Percentiles rank a stretch among this genome's conserved stretches.
Conservation (phyloP, 2,113 vertebrate genomes). For the Motacilla tschutschensis region DNA sequence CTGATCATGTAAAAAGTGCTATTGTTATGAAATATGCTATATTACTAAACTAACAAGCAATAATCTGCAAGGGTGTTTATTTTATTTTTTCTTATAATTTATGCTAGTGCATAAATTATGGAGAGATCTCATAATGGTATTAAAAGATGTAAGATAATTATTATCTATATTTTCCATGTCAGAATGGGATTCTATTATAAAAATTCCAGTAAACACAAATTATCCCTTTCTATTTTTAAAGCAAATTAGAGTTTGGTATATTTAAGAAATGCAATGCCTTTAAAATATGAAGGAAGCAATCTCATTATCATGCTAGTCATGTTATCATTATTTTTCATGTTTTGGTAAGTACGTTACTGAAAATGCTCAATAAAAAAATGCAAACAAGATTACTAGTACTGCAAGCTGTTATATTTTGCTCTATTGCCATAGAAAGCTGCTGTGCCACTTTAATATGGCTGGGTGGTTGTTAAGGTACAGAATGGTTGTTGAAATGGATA, state of each 20-base stretch:
- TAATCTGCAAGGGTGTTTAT: neutral
- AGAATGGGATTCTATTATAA: neutral
- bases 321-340: neutral
- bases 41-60: neutral
- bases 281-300: neutral
- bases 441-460: neutral
- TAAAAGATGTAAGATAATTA: neutral
- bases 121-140: neutral
- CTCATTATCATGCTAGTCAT: neutral
- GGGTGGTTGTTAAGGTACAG: neutral
- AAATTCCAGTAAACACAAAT: neutral
- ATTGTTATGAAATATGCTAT: neutral
- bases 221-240: neutral
- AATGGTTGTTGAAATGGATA: neutral
- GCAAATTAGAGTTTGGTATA: neutral
- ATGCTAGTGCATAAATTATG: neutral
- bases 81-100: neutral
- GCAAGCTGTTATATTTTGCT: conserved; percentile 8
- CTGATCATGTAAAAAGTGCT: neutral
- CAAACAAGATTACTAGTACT: neutral
- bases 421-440: neutral
- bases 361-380: neutral
- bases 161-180: neutral
- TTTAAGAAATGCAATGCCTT: neutral
- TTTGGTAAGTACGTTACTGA: neutral